A percentile compares a stretch with the other conserved stretches of the same genome.
These are phyloP conservation scores for Escarpia spicata DNA, from an alignment of 2,888 invertebrate genomes.

Conservation along the genomic window DNA sequence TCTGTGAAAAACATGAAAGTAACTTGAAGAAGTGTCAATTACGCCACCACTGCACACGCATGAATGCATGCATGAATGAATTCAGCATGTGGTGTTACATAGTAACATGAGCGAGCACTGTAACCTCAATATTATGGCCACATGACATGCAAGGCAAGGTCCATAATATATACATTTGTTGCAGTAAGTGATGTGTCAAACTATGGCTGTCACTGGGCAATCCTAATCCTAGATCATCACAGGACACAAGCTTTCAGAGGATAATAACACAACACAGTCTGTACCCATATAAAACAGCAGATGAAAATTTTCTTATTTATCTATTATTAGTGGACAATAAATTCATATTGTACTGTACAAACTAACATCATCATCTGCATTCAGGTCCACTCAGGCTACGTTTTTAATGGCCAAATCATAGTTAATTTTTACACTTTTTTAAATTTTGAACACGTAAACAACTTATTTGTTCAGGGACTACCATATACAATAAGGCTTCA, in stretches of 20 bases:
- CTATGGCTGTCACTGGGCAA: neutral
- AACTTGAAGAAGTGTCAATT: neutral
- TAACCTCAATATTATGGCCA: too few species aligned
- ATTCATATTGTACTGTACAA: too few species aligned
- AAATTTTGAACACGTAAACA: too few species aligned
- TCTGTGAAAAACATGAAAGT: constrained; percentile 22
- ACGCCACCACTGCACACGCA: neutral
- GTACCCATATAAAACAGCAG: too few species aligned
- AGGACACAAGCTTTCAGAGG: neutral
- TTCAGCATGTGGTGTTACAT: neutral
- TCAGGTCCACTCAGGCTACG: too few species aligned
- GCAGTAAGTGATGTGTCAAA: neutral
- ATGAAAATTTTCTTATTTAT: too few species aligned
- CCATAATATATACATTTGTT: neutral
- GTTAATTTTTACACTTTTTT: too few species aligned
- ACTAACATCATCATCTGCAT: too few species aligned
- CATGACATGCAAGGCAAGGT: neutral
- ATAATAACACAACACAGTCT: neutral
- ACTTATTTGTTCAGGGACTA: too few species aligned
- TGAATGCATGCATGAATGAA: neutral
- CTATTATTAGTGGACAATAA: too few species aligned
- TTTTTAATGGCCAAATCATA: too few species aligned
- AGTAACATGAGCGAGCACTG: neutral
- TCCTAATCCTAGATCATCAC: neutral
- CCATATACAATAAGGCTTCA: too few species aligned